phyloP scores from a whole-genome alignment of 2,113 vertebrate genomes.

The Muntiacus reevesi region DNA sequence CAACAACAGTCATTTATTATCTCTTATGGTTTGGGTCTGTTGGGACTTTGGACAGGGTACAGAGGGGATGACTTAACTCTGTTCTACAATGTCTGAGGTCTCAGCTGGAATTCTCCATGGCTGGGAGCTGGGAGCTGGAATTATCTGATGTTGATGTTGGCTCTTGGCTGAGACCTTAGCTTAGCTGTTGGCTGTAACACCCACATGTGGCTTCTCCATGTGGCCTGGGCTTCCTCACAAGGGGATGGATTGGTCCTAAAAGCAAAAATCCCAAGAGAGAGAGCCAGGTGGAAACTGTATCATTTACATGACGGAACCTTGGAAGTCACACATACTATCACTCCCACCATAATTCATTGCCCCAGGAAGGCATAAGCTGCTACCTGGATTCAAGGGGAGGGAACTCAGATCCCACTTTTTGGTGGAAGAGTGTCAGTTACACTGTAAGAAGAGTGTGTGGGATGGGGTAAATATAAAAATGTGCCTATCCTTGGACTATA shows the following conservation, averaged over 20 bases:
- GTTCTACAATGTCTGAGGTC: neutral
- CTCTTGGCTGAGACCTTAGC: neutral
- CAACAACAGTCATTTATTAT: neutral
- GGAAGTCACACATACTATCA: neutral
- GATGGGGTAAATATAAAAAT: neutral
- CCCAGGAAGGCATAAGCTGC: neutral
- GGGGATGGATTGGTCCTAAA: neutral
- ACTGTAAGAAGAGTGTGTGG: neutral
- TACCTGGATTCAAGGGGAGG: neutral
- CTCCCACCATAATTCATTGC: neutral
- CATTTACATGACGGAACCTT: neutral
- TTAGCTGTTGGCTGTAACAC: neutral
- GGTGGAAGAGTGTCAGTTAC: neutral
- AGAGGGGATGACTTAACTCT: slow-evolving; percentile 1
- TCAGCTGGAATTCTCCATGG: slow-evolving; percentile 7
- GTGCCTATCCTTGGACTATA: neutral
- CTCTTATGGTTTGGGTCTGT: neutral
- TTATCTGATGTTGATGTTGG: slow-evolving; percentile 37
- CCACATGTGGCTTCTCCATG: neutral
- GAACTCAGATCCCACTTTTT: neutral
- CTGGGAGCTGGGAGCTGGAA: slow-evolving; percentile 26
- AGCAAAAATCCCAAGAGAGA: neutral
- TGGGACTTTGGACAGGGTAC: neutral
- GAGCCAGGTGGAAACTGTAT: neutral
- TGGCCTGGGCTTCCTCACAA: neutral